A percentile compares a stretch with the other conserved stretches of the same genome.
Evolutionary conservation across 2,797 vertebrate genomes (phyloP).

Genomic region (Lemur catta): DNA sequence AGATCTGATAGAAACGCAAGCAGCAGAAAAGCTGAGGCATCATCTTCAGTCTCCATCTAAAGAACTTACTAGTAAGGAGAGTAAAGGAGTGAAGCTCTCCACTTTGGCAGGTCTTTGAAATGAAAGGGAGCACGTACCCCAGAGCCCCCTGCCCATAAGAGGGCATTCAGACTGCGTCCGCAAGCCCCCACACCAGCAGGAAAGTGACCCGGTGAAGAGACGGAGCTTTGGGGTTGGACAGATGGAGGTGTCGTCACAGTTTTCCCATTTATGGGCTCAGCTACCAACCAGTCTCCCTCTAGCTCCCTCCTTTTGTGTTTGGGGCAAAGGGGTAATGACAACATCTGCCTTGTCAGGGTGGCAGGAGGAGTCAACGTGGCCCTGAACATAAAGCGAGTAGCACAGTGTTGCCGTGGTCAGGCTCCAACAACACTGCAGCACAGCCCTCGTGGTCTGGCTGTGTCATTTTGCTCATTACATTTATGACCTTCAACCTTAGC

Average conservation of each 20-base stretch:
- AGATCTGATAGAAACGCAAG: neutral
- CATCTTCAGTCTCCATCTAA: neutral
- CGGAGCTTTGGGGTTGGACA: neutral
- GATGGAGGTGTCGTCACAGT: neutral
- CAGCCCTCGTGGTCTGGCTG: neutral
- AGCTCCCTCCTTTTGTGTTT: neutral
- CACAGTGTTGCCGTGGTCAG: neutral
- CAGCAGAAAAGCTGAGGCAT: neutral
- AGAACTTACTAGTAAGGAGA: neutral
- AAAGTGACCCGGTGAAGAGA: neutral
- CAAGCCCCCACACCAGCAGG: neutral
- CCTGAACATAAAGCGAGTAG: fast-evolving
- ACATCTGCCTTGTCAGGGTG: no score
- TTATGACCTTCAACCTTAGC: neutral
- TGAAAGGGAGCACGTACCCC: neutral
- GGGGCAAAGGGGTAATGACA: neutral
- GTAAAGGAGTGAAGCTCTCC: neutral
- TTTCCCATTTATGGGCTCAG: neutral
- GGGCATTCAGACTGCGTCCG: neutral
- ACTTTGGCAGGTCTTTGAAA: neutral
- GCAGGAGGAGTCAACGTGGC: fast-evolving
- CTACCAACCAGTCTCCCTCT: no score
- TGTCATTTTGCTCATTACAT: neutral
- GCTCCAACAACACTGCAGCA: neutral
- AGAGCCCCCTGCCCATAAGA: neutral